Evolutionary conservation across 2,888 invertebrate species (phyloP).

Genomic region (Thera britannica): DNA sequence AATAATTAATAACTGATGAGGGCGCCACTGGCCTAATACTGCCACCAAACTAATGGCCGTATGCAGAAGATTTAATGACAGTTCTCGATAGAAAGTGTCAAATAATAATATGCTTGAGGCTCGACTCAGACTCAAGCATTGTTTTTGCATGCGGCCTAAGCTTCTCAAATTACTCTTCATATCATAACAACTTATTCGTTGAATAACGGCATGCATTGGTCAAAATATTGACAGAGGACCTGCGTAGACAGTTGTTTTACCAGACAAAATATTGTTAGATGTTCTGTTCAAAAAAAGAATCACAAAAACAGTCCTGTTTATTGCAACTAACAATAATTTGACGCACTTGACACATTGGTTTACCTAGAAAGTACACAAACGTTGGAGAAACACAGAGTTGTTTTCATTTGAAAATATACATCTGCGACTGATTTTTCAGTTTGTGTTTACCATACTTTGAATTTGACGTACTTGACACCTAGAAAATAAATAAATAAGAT

Average conservation of each 20-base stretch:
- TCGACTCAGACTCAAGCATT: too few species aligned
- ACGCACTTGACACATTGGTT: slow-evolving; percentile 22
- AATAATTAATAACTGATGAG: too few species aligned
- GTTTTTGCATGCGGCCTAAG: neutral
- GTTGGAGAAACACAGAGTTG: slow-evolving; percentile 1
- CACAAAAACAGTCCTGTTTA: neutral
- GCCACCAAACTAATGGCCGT: too few species aligned
- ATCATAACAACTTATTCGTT: neutral
- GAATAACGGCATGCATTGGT: slow-evolving; percentile 9
- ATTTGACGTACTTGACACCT: slow-evolving; percentile 39
- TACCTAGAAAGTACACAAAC: slow-evolving; percentile 16
- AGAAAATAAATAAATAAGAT: slow-evolving; percentile 29
- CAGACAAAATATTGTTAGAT: slow-evolving; percentile 18
- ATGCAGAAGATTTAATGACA: too few species aligned
- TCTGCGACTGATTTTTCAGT: neutral
- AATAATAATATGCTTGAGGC: too few species aligned
- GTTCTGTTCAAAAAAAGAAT: neutral
- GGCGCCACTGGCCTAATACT: too few species aligned
- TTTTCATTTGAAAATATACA: neutral
- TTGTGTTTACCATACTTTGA: slow-evolving; percentile 2
- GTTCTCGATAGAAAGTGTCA: too few species aligned
- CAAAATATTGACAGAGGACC: slow-evolving; percentile 41
- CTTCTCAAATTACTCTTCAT: neutral
- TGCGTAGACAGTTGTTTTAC: slow-evolving; percentile 34
- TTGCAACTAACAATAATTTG: slow-evolving; percentile 8